Base-by-base conservation (phyloP, 2,888 invertebrate species). In the Leucophenga maculata region DNA sequence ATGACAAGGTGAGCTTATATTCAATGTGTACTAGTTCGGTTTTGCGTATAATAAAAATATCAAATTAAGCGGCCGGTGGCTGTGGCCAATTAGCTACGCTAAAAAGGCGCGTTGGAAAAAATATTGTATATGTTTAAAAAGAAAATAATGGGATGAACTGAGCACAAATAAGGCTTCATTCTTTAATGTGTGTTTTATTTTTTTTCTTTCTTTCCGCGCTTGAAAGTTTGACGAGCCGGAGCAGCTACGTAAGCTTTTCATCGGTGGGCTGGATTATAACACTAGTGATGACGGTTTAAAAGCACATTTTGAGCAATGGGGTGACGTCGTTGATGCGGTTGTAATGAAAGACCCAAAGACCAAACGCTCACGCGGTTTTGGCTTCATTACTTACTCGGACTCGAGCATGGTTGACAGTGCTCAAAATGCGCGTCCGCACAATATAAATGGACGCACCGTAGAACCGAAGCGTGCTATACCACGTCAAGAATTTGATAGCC, bases 401-500 rank as follows among this genome's bases (percentile, higher is more conserved):
- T 94, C 97, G 1, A 93, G 94, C 72, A 97, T 97, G 97, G 96
- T 99, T n/a, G 98, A 99, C 89, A 96, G 96, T 86, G 98, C 98
- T 6, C 98, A 98, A 86, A 92, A 90, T 82, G 93, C 93, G 18
- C 91, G 95, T 67, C 98, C 98, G 0, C 98, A 98, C 86, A 93
- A 94, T 85, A 96, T 98, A 72, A 98, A 98, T 90, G 97, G 96
- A 65, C 92, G 92, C 79, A 94, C 97, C 65, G 98, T 99, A 0
- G 99, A 99, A 89, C 97, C 99, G 0, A 99, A 99, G 88, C 90
- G 99, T 78, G 99, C 99, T 32, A 97, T 98, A 32, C 98, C 98
- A 3, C 91, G 97, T 55, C 93, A 95, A 89, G 96, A 96, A 86
- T 96, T 97, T 78, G 95, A 95, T 72, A 92, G 95, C 72, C 97